A percentile compares a stretch with the other conserved stretches of the same genome.
phyloP scores from a whole-genome alignment of 2,797 vertebrate species.

The Alectoris magna region DNA sequence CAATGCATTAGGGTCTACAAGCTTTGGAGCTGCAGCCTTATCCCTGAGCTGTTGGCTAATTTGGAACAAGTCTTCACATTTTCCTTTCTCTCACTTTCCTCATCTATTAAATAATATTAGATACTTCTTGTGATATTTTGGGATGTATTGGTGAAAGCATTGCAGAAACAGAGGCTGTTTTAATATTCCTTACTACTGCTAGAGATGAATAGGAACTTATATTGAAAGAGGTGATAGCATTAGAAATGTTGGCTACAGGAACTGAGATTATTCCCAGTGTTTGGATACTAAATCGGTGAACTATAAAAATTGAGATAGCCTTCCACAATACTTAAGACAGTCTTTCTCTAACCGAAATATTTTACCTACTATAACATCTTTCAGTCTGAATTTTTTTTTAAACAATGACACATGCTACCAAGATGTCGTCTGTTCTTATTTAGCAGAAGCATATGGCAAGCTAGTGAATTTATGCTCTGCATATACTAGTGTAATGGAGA shows the following conservation, averaged over 20 bases:
- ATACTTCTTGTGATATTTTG: background rate
- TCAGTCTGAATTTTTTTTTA: background rate
- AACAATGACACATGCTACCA: background rate
- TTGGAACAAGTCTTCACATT: background rate
- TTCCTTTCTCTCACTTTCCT: background rate
- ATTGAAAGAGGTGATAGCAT: background rate
- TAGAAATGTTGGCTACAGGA: background rate
- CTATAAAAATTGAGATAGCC: background rate
- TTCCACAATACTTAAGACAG: background rate
- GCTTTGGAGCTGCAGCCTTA: background rate
- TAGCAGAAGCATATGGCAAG: background rate
- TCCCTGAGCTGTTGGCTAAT: background rate
- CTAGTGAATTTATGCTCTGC: background rate
- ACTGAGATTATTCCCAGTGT: background rate
- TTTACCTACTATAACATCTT: background rate
- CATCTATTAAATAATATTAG: background rate
- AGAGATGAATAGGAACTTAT: background rate
- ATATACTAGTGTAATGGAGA: background rate
- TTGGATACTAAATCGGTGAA: background rate
- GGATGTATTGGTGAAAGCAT: background rate
- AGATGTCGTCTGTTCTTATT: background rate
- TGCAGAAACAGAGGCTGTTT: background rate
- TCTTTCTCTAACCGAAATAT: background rate
- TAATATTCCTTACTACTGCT: background rate
- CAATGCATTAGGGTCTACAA: background rate